Conservation (phyloP, 2,797 vertebrate genomes). For the Gymnocypris eckloni region DNA sequence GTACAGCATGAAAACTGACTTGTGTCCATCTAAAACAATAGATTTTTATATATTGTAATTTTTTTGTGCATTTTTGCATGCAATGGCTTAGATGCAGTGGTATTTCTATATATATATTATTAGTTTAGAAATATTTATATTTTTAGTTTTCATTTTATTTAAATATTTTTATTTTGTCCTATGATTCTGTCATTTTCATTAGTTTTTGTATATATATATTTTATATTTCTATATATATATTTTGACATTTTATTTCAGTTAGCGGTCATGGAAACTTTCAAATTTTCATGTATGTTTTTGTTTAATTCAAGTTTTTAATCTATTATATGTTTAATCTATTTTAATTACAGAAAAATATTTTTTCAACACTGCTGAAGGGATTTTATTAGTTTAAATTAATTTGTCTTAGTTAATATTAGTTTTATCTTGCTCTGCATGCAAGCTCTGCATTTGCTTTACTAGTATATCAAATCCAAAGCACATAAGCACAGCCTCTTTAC, state of each 20-base stretch:
- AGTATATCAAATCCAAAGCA: neutral
- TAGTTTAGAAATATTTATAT: neutral
- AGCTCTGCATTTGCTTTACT: neutral
- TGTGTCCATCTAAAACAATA: too few relatives aligned
- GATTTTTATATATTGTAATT: neutral
- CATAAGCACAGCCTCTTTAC: neutral
- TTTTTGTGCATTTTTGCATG: neutral
- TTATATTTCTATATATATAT: too few relatives aligned
- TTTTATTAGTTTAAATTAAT: neutral
- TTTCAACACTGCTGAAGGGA: neutral
- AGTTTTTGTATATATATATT: too few relatives aligned
- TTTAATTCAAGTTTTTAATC: neutral
- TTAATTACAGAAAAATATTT: neutral
- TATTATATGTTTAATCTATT: neutral
- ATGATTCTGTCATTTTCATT: too few relatives aligned
- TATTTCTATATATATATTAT: neutral
- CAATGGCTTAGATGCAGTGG: neutral
- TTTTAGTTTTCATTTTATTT: too few relatives aligned
- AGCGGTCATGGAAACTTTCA: too few relatives aligned
- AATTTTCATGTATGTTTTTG: too few relatives aligned
- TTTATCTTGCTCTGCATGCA: neutral
- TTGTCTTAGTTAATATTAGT: neutral
- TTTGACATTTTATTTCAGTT: too few relatives aligned
- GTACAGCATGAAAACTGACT: too few relatives aligned
- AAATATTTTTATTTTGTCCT: too few relatives aligned